A percentile compares a stretch with the other conserved stretches of the same genome.
Conservation (phyloP, 2,113 vertebrate species). For the Laterallus jamaicensis region DNA sequence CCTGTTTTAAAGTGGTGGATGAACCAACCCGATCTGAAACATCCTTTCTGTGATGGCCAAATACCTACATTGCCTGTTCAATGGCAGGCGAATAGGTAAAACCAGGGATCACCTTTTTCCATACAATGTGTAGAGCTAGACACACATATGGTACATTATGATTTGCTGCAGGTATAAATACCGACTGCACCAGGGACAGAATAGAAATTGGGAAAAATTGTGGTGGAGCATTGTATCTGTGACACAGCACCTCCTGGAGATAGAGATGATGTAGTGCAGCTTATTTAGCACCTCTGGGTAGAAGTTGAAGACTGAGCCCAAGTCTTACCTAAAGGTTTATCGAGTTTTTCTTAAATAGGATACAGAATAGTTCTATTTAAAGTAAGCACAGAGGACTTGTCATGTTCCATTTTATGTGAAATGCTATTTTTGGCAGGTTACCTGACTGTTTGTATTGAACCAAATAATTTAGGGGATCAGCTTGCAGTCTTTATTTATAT, state of each 20-base stretch:
- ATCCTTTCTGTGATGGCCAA: not conserved
- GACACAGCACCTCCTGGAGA: not conserved
- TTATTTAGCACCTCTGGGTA: not conserved
- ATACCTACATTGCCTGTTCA: not conserved
- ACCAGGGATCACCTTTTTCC: rapidly evolving
- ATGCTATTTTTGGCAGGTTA: not conserved
- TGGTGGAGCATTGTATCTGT: not conserved
- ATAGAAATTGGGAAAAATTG: not conserved
- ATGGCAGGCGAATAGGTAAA: not conserved
- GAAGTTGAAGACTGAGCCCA: not conserved
- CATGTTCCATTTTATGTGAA: not conserved
- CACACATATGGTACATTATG: not conserved
- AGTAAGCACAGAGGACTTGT: not conserved
- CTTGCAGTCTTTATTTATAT: not conserved
- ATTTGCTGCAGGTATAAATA: not conserved
- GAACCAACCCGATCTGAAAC: not conserved
- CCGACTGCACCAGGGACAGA: not conserved
- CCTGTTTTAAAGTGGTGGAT: not conserved
- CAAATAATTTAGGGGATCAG: not conserved
- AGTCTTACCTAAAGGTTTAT: not conserved
- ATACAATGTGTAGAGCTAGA: not conserved
- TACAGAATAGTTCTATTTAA: not conserved
- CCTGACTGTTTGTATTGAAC: not conserved
- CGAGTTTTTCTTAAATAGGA: not conserved
- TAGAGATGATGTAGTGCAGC: not conserved